A percentile compares a stretch with the other conserved stretches of the same genome.
Evolutionary conservation across 2,113 vertebrate genomes (phyloP).

Genomic region (Bettongia penicillata): DNA sequence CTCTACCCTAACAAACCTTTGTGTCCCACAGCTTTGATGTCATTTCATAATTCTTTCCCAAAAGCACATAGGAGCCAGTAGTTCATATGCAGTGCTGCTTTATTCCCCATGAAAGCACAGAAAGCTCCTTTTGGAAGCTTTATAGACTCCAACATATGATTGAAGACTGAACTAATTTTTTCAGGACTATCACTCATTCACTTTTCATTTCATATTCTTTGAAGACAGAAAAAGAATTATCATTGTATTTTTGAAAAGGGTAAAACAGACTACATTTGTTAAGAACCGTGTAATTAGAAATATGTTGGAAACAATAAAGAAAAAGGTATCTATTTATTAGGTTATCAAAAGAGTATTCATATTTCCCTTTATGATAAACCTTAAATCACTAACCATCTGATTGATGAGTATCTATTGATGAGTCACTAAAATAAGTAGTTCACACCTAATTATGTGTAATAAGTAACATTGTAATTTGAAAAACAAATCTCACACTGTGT

Average conservation of each 20-base stretch:
- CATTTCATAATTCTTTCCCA: background rate
- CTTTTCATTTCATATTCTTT: slow-evolving; percentile 2
- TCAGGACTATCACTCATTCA: background rate
- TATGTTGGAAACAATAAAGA: slow-evolving; percentile 21
- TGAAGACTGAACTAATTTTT: background rate
- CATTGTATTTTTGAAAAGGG: background rate
- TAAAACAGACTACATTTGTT: slow-evolving; percentile 15
- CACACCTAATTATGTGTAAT: background rate
- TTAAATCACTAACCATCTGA: background rate
- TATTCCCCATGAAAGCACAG: background rate
- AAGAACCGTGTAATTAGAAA: slow-evolving; percentile 33
- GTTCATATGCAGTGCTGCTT: background rate
- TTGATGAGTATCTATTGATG: slow-evolving; percentile 1
- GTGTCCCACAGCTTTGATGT: background rate
- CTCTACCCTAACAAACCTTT: background rate
- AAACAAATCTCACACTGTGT: slow-evolving; percentile 92
- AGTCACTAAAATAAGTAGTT: slow-evolving; percentile 36
- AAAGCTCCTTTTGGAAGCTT: background rate
- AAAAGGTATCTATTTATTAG: background rate
- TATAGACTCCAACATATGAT: background rate
- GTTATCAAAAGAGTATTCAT: background rate
- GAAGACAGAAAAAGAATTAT: background rate
- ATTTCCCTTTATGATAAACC: slow-evolving; percentile 6
- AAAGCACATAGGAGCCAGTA: background rate
- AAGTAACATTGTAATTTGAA: slow-evolving; percentile 57